Percentiles rank a stretch among this genome's conserved stretches.
Conservation (phyloP, 2,797 vertebrate genomes). For the Otus scops region DNA sequence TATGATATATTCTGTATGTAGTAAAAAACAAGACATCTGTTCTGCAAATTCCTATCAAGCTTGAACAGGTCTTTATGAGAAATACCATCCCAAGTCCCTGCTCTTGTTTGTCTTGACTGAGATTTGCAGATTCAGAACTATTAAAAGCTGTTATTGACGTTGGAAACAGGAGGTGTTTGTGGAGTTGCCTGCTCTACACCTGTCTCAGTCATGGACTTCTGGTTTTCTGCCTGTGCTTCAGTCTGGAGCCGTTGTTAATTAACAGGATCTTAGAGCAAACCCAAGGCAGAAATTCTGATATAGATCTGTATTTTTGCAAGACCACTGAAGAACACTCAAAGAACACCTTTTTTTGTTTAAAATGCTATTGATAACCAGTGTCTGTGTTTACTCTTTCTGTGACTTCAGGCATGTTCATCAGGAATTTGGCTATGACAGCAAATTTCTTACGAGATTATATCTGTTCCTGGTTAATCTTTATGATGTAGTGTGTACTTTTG, state of each 20-base stretch:
- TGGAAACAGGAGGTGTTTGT: neutral
- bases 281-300: neutral
- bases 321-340: neutral
- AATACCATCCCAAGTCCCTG: neutral
- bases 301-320: neutral
- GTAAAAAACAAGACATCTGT: neutral
- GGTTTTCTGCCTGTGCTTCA: neutral
- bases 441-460: neutral
- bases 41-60: neutral
- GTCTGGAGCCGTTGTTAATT: neutral
- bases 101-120: neutral
- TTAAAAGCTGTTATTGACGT: neutral
- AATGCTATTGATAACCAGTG: neutral
- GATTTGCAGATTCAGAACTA: neutral
- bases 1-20: accelerated
- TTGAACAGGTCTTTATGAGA: neutral
- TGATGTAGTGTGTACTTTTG: neutral
- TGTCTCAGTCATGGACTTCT: neutral
- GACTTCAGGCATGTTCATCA: neutral
- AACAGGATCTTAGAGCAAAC: neutral
- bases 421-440: neutral
- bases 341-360: neutral
- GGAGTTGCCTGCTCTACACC: neutral
- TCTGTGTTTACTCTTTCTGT: neutral
- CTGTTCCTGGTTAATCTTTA: neutral